Evolutionary conservation across 92 coral and sea anemone genomes (phyloP).

Genomic region (Ricordea florida): DNA sequence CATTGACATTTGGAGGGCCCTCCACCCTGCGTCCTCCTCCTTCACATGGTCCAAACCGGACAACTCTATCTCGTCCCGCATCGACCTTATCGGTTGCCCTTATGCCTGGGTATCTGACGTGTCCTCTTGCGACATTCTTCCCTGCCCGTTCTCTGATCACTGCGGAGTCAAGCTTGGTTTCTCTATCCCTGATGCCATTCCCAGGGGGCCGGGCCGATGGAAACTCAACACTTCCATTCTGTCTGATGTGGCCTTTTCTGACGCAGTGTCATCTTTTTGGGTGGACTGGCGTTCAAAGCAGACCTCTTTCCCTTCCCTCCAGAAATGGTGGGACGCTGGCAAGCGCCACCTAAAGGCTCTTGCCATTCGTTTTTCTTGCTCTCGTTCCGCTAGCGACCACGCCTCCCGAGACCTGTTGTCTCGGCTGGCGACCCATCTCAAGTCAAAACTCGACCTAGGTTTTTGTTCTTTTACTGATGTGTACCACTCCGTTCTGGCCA

Average conservation of each 20-base stretch:
- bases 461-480: not conserved
- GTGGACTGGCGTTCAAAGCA: not conserved
- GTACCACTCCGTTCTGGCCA: not conserved
- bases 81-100: no score
- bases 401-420: not conserved
- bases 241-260: not conserved
- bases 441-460: not conserved
- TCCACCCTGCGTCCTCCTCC: not conserved
- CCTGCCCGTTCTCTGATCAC: no score
- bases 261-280: not conserved
- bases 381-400: not conserved
- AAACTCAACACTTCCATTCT: slow-evolving; percentile 10
- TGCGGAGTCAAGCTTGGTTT: not conserved
- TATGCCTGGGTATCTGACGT: no score
- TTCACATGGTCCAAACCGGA: slow-evolving; percentile 4
- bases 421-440: not conserved
- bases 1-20: slow-evolving; percentile 43
- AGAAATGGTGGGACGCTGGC: slow-evolving; percentile 52
- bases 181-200: not conserved
- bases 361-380: not conserved
- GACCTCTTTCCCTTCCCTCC: not conserved
- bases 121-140: no score
- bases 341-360: slow-evolving; percentile 1
- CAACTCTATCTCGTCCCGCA: no score
- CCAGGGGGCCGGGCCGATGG: slow-evolving; percentile 9